phyloP scores from a whole-genome alignment of 2,113 vertebrate species.

The Proterorhinus semilunaris region DNA sequence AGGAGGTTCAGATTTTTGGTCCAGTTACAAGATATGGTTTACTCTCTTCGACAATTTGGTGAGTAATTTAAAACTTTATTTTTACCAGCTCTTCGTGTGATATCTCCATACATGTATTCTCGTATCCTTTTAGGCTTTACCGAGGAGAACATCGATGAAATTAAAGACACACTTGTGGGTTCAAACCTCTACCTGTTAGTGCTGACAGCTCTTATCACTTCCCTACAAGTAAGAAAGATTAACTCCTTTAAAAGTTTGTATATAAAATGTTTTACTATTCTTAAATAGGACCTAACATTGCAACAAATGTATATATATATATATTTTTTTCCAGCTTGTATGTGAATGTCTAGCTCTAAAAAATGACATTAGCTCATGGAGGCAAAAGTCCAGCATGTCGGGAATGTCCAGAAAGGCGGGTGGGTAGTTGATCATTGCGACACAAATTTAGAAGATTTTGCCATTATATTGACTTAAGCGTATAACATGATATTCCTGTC shows the following conservation, averaged over 20 bases:
- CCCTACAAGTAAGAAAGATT: slow-evolving; percentile 85
- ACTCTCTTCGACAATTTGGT: slow-evolving; percentile 94
- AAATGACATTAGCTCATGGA: slow-evolving; percentile 96
- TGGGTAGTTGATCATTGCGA: slow-evolving; percentile 43
- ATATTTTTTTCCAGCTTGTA: slow-evolving; percentile 81
- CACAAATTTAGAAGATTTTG: not conserved
- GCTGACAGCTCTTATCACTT: slow-evolving; percentile 89
- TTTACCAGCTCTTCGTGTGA: not conserved
- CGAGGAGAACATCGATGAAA: slow-evolving; percentile 93
- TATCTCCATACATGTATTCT: not conserved
- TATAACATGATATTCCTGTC: not conserved
- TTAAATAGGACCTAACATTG: not conserved
- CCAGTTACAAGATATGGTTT: slow-evolving; percentile 94
- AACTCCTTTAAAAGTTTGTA: not conserved
- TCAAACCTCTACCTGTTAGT: slow-evolving; percentile 92
- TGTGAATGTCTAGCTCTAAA: slow-evolving; percentile 97
- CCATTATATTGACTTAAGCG: not conserved
- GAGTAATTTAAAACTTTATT: slow-evolving; percentile 37
- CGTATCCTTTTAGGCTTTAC: slow-evolving; percentile 83
- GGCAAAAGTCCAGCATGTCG: slow-evolving; percentile 90
- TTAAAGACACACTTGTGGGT: slow-evolving; percentile 92
- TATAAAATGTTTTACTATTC: not conserved
- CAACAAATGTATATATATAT: no score
- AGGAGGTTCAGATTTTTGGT: slow-evolving; percentile 92
- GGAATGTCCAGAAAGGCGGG: slow-evolving; percentile 96